Base-by-base conservation (phyloP, 2,797 vertebrate genomes). In the Schizopygopsis pylzovi region DNA sequence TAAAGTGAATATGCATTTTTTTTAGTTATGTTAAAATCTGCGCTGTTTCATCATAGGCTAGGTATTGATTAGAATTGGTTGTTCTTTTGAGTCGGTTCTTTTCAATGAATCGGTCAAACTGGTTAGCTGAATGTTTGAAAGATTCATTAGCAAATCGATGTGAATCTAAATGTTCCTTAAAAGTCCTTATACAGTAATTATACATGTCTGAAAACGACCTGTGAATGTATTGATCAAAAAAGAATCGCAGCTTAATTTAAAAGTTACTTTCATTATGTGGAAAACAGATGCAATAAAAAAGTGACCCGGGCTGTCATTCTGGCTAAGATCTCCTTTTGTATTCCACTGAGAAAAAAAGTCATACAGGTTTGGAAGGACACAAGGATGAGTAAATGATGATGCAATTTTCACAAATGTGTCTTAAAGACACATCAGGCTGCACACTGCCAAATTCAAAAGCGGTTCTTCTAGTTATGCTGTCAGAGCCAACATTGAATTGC, bases 71-170 rank as follows among this genome's bases (percentile, higher is more conserved):
- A 37, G 52, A 59, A 59, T 72, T 45, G 25, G 54, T 61, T 61
- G 39, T 28, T 59, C 81, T 28, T 43, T 82, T 59, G 37, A 82
- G 15, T 28, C 81, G 68, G 37, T 82, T 82, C 68, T 45, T 28
- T 82, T 43, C 22, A 59, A 7, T 39, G 63, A 81, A 67, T 82
- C 12, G 12, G 7, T 37, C 45, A 41, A 41, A 18, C 15, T 10
- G 16, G 10, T 37, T 47, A 6, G 8, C 25, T 15, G 18, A 37
- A 15, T 22, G 43, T 37, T 11, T 68, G 28, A 37, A 47, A 22
- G 61, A 81, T 22, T 37, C 61, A 52, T 52, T 47, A 49, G 18
- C 28, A 22, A 65, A 11, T 61, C 20, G 2, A 1, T 80, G 18
- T 13, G 4, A 28, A 63, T 79, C 22, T 45, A 33, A 37, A 67